Conservation (phyloP, 1,140 invertebrate genomes). For the Meloidogyne floridensis region DNA sequence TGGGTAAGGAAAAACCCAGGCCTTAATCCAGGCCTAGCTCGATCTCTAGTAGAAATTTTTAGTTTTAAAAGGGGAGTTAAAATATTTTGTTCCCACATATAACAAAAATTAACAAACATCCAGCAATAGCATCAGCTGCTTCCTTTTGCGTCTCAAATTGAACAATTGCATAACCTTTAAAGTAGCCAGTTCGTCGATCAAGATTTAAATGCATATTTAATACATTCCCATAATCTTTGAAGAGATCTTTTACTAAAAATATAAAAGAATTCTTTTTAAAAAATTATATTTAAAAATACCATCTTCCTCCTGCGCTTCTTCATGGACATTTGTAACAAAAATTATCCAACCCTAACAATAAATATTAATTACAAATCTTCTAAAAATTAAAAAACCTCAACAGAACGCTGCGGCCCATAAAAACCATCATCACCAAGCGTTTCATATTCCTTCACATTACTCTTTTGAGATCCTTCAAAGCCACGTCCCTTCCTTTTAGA, state of each 20-base stretch:
- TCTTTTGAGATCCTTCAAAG: conserved; percentile 74
- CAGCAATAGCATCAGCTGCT: conserved; percentile 85
- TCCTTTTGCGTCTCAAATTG: conserved; percentile 96
- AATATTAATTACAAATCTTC: conserved; percentile 21
- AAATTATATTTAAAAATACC: background rate
- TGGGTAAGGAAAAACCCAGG: too few relatives aligned
- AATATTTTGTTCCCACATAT: too few relatives aligned
- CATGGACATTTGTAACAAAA: conserved; percentile 93
- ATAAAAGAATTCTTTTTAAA: background rate
- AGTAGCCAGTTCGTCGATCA: conserved; percentile 92
- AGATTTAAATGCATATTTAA: conserved; percentile 96
- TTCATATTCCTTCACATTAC: conserved; percentile 39
- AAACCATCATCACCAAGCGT: conserved; percentile 39
- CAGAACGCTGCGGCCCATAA: conserved; percentile 49
- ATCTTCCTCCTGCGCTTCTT: conserved; percentile 96
- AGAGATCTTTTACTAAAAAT: conserved; percentile 76
- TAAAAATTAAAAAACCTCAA: conserved; percentile 40
- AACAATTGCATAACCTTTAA: conserved; percentile 92
- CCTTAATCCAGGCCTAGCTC: too few relatives aligned
- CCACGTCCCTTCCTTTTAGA: conserved; percentile 91
- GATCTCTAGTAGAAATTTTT: too few relatives aligned
- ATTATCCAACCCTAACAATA: conserved; percentile 96
- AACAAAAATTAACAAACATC: conserved; percentile 57
- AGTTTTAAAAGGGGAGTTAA: too few relatives aligned
- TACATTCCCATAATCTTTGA: conserved; percentile 83